Percentiles rank a stretch among this genome's conserved stretches.
Conservation (phyloP, 2,888 invertebrate species). For the Epistrophe grossulariae region DNA sequence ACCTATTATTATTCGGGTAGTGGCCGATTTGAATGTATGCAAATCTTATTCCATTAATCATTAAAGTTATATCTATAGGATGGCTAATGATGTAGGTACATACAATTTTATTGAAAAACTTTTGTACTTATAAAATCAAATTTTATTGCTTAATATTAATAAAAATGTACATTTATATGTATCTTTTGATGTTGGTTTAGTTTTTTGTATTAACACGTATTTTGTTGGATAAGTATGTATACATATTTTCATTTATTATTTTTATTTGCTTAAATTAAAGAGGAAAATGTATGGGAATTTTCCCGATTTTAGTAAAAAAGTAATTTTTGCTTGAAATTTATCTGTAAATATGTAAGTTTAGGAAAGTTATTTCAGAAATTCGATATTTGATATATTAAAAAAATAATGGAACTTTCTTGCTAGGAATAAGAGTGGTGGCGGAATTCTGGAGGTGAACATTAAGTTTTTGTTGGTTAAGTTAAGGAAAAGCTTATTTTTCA, state of each 20-base stretch:
- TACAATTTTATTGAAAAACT: slow-evolving; percentile 34
- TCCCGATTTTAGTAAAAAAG: background rate
- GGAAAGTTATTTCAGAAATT: too few relatives aligned
- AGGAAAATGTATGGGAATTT: background rate
- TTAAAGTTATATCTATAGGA: slow-evolving; percentile 33
- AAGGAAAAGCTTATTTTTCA: too few relatives aligned
- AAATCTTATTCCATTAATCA: slow-evolving; percentile 42
- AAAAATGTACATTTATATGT: background rate
- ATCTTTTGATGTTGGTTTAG: background rate
- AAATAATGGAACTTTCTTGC: too few relatives aligned
- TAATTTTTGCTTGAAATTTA: background rate
- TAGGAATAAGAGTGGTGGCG: too few relatives aligned
- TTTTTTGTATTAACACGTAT: background rate
- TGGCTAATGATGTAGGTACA: background rate
- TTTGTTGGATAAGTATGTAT: background rate
- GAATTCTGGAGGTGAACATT: too few relatives aligned
- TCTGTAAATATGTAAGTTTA: background rate
- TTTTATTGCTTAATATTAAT: slow-evolving; percentile 38
- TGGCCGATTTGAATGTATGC: slow-evolving; percentile 55
- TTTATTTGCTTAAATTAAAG: background rate
- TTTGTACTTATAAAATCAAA: slow-evolving; percentile 23
- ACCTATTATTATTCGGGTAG: slow-evolving; percentile 55
- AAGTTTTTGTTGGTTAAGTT: too few relatives aligned
- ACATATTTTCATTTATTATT: too few relatives aligned
- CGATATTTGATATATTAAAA: too few relatives aligned